Conservation (phyloP, 2,797 vertebrate genomes). For the Paedocypris micromegethes region DNA sequence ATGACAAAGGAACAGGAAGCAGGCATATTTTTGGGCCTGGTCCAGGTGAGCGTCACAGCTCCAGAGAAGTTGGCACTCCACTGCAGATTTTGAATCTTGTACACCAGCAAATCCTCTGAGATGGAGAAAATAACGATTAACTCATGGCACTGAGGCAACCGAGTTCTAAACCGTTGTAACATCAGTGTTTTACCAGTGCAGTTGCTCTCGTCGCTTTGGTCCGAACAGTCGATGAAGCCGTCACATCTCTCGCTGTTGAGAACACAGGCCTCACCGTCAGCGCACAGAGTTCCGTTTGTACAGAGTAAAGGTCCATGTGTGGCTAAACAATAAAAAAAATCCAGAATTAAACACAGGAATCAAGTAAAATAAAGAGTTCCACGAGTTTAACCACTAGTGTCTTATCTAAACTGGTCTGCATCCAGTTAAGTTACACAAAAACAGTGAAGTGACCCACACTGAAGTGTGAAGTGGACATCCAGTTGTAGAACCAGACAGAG, state of each 20-base stretch:
- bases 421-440: no score
- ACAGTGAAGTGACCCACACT: no score
- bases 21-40: conserved; percentile 85
- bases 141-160: no score
- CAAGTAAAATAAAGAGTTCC: neutral
- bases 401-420: no score
- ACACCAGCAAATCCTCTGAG: conserved; percentile 78
- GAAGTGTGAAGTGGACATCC: no score
- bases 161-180: no score
- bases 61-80: conserved; percentile 86
- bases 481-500: no score
- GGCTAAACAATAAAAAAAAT: conserved; percentile 60
- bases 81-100: conserved; percentile 92
- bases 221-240: conserved; percentile 89
- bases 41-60: conserved; percentile 84
- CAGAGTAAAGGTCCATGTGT: conserved; percentile 78
- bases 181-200: conserved; percentile 74
- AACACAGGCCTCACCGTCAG: conserved; percentile 84
- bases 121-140: conserved; percentile 7
- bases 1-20: conserved; percentile 81
- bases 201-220: conserved; percentile 86
- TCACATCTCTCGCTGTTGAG: conserved; percentile 78
- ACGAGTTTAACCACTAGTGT: neutral
- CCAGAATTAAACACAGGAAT: neutral
- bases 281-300: conserved; percentile 74